Evolutionary conservation across 2,797 vertebrate species (phyloP).

Genomic region (Cryptoblepharus egeriae): DNA sequence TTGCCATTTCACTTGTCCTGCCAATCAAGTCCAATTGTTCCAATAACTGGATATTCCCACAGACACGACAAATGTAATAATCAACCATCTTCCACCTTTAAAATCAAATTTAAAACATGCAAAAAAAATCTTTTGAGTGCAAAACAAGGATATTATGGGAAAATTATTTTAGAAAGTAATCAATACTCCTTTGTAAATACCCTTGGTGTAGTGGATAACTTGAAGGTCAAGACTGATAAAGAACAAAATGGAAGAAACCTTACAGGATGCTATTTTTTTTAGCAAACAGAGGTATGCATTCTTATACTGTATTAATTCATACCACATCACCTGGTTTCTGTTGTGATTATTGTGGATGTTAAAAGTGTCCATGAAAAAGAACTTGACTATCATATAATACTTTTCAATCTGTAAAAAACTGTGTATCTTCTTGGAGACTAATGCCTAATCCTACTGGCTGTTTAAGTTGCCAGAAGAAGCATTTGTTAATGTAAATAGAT

Average conservation of each 20-base stretch:
- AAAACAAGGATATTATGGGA: background rate
- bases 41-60: slow-evolving; percentile 89
- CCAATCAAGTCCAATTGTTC: slow-evolving; percentile 92
- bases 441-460: no score
- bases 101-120: slow-evolving; percentile 51
- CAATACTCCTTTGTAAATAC: no score
- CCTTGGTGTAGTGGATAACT: background rate
- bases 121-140: background rate
- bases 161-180: background rate
- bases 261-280: background rate
- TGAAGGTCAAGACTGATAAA: background rate
- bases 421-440: background rate
- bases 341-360: background rate
- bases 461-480: no score
- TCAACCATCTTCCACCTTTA: slow-evolving; percentile 96
- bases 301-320: background rate
- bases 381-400: no score
- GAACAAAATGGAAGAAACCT: background rate
- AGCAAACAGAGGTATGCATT: background rate
- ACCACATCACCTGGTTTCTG: background rate
- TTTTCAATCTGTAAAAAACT: background rate
- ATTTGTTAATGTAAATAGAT: no score
- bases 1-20: slow-evolving; percentile 95
- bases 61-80: slow-evolving; percentile 90
- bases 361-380: background rate